Percentiles rank a stretch among this genome's conserved stretches.
phyloP scores from a whole-genome alignment of 2,113 vertebrate genomes.

The Dunckerocampus dactyliophorus region DNA sequence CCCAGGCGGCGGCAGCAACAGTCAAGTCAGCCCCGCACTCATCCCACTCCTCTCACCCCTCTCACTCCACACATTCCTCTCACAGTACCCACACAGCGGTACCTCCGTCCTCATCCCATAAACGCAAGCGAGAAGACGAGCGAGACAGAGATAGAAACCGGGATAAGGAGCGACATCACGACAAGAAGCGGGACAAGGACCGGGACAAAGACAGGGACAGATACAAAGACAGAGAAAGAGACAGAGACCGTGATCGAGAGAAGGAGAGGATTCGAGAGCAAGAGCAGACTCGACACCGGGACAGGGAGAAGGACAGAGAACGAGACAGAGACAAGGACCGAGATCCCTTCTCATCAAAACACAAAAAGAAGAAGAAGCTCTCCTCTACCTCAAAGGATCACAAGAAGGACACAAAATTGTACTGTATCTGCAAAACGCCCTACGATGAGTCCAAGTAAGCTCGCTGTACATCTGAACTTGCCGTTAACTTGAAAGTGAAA shows the following conservation, averaged over 20 bases:
- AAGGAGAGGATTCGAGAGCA: constrained; percentile 51
- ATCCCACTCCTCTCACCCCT: constrained; percentile 17
- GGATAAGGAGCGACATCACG: constrained; percentile 48
- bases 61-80: constrained; percentile 49
- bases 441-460: constrained; percentile 97
- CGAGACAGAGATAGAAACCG: constrained; percentile 44
- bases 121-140: constrained; percentile 91
- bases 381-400: constrained; percentile 96
- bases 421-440: constrained; percentile 97
- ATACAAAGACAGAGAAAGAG: constrained; percentile 43
- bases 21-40: constrained; percentile 50
- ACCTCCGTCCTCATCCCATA: constrained; percentile 69
- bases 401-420: constrained; percentile 97
- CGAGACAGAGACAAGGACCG: constrained; percentile 50
- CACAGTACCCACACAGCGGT: constrained; percentile 27
- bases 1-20: constrained; percentile 60
- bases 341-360: constrained; percentile 77
- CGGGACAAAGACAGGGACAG: constrained; percentile 41
- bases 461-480: too few relatives aligned
- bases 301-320: constrained; percentile 32
- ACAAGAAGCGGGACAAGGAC: constrained; percentile 59
- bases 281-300: constrained; percentile 30
- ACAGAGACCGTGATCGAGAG: constrained; percentile 34
- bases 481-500: not conserved
- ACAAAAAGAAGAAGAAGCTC: constrained; percentile 97